Evolutionary conservation across 2,797 vertebrate species (phyloP), one percentile per base, ranked within the genome.

Genomic region (Phoxinus dragarum): DNA sequence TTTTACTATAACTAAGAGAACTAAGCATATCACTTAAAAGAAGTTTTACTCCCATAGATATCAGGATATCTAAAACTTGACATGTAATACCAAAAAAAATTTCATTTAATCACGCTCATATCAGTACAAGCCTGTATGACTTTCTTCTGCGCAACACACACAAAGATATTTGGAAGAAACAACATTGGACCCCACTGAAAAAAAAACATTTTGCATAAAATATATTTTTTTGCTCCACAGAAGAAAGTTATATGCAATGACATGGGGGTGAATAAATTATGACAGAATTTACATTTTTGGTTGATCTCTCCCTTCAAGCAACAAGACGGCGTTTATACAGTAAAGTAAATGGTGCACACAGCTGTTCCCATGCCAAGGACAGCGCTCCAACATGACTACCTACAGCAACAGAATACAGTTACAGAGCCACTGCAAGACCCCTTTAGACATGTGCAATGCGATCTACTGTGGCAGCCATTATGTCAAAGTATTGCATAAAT

Each of bases 401-500:
- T 59, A 52, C 54, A 81, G 74, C 86, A 86, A 73, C 85, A 72
- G 27, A 77, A 44, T 19, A 87, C 59, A 14, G 44, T 74, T 54
- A 47, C 59, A 64, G 80, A 77, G 83, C 52, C 67, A 56, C 74
- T 69, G 67, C 75, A 78, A 87, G 49, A 21, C 76, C 79, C 82
- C 68, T 82, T 90, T 89, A 88, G 88, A 90, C 82, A 90, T 89
- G 64, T 34, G 82, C 86, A 69, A 86, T 84, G 86, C 78, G 90
- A 90, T 90, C 84, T 86, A 72, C 42, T 69, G 83, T 71, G 81
- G 85, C 31, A 71, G 49, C 54, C 66, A 73, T 73, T 79, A 64
- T 61, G 34, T 83, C 66, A 69, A 44, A 61, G 34, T 52, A 42
- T 52, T 4, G 54, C 69, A 76, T 11, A 81, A 79, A 72, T 52